A percentile compares a stretch with the other conserved stretches of the same genome.
These are phyloP conservation scores for Cyrtodaria siliqua DNA, from an alignment of 2,888 invertebrate genomes.

Conservation along the genomic window DNA sequence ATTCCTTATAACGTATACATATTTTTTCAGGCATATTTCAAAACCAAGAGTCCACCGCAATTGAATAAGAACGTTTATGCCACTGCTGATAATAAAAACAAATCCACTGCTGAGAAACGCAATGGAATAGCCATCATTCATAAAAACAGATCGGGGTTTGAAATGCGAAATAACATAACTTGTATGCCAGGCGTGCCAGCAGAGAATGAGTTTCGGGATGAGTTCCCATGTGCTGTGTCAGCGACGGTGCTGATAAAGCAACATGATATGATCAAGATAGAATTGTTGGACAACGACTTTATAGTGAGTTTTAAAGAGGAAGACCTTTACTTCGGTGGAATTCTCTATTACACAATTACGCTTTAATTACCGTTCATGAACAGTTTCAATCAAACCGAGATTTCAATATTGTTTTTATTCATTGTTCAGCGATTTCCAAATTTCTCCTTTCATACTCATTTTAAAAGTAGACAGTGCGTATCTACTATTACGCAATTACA, in stretches of 20 bases:
- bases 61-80: too few relatives aligned
- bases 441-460: too few relatives aligned
- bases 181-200: background rate
- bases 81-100: too few relatives aligned
- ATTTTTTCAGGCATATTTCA: too few relatives aligned
- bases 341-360: constrained; percentile 7
- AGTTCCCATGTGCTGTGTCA: constrained; percentile 12
- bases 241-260: constrained; percentile 13
- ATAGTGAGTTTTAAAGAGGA: background rate
- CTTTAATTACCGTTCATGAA: too few relatives aligned
- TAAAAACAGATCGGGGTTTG: constrained; percentile 7
- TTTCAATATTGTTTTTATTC: too few relatives aligned
- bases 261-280: constrained; percentile 1
- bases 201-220: background rate
- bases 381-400: too few relatives aligned
- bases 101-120: constrained; percentile 5
- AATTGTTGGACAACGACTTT: constrained; percentile 3
- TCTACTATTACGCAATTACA: too few relatives aligned
- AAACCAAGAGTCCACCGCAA: too few relatives aligned
- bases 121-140: constrained; percentile 24
- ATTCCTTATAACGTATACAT: too few relatives aligned
- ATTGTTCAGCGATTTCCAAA: too few relatives aligned
- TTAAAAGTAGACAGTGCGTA: too few relatives aligned
- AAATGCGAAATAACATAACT: constrained; percentile 11
- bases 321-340: constrained; percentile 21